Percentiles rank a stretch among this genome's conserved stretches.
Conservation (phyloP, 2,888 invertebrate genomes). For the Himalopsyche tibetana region DNA sequence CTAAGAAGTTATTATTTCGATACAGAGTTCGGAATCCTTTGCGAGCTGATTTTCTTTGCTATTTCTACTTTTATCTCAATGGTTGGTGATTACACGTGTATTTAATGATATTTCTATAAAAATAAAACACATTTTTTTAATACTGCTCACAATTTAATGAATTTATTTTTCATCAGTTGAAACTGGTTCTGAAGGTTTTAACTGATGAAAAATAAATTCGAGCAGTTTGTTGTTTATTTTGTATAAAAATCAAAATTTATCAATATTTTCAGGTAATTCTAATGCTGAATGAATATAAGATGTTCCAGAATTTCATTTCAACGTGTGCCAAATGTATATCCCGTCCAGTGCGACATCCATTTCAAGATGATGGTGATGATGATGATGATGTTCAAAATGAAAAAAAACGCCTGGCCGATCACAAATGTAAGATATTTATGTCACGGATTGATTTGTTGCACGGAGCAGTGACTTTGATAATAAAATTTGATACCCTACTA, state of each 20-base stretch:
- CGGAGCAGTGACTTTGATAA: no score
- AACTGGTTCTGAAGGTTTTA: background rate
- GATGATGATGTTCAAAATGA: conserved; percentile 70
- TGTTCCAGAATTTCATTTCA: conserved; percentile 67
- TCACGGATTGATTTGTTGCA: background rate
- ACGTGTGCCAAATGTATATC: background rate
- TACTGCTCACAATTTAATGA: background rate
- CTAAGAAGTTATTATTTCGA: conserved; percentile 66
- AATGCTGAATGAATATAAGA: conserved; percentile 69
- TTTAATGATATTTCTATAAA: background rate
- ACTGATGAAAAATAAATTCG: background rate
- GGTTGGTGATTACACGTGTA: conserved; percentile 47
- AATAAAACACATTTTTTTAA: no score
- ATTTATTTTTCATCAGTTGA: no score
- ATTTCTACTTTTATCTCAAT: conserved; percentile 39
- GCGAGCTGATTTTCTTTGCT: conserved; percentile 57
- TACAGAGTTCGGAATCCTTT: conserved; percentile 63
- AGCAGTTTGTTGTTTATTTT: no score
- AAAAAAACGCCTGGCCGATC: background rate
- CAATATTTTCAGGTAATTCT: conserved; percentile 68
- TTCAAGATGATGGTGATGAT: conserved; percentile 46
- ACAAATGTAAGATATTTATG: background rate
- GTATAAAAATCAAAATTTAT: background rate
- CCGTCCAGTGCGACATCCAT: conserved; percentile 67
- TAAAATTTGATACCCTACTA: no score